phyloP scores from a whole-genome alignment of 2,888 invertebrate species.

The Blastobasis adustella region DNA sequence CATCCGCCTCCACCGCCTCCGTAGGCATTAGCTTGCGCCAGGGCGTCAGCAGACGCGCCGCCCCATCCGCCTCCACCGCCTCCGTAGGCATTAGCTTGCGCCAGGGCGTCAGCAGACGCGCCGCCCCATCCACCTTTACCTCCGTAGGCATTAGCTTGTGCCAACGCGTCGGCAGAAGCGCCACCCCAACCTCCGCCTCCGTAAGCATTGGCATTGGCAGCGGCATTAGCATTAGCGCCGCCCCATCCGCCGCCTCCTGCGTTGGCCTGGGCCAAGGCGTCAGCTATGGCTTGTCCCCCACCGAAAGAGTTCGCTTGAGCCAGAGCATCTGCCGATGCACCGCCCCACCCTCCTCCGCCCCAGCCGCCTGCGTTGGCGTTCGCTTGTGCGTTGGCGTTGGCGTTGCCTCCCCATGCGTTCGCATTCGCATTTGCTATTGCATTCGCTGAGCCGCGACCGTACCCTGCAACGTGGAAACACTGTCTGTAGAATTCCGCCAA shows the following conservation, averaged over 20 bases:
- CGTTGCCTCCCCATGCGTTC: not conserved
- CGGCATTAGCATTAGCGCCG: constrained; percentile 1
- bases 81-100: constrained; percentile 8
- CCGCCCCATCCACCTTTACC: constrained; percentile 3
- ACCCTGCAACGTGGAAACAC: not conserved
- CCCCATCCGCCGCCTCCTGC: too few species aligned
- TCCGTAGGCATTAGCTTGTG: constrained; percentile 3
- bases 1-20: constrained; percentile 8
- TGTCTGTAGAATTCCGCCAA: not conserved
- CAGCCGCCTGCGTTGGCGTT: not conserved
- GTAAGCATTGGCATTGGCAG: not conserved
- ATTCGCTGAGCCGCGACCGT: not conserved
- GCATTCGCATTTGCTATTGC: constrained; percentile 1
- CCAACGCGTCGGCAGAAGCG: not conserved
- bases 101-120: too few species aligned
- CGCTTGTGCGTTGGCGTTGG: not conserved
- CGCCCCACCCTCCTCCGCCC: not conserved
- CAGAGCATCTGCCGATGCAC: not conserved
- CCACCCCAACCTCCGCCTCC: not conserved
- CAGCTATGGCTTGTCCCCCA: too few species aligned
- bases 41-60: constrained; percentile 8
- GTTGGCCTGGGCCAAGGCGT: too few species aligned
- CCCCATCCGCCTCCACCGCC: not conserved
- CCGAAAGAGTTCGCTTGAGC: not conserved
- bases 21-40: constrained; percentile 14